Evolutionary conservation across 2,888 invertebrate genomes (phyloP).

Genomic region (Dyspetes luteomarginatus): DNA sequence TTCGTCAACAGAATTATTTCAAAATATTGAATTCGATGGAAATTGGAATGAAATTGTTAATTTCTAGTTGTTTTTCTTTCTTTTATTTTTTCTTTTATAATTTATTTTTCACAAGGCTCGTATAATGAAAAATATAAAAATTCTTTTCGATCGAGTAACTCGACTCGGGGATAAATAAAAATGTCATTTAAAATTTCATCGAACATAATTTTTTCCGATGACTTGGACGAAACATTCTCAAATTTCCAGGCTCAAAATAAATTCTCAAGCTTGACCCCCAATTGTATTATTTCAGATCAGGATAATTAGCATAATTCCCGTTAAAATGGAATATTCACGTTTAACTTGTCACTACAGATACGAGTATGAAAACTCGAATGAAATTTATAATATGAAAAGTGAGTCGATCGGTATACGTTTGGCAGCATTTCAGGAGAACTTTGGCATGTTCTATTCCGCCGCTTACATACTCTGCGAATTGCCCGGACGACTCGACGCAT

Average conservation of each 20-base stretch:
- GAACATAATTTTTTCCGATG: neutral
- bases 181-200: neutral
- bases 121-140: no score
- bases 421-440: constrained; percentile 66
- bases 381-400: constrained; percentile 33
- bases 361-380: neutral
- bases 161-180: neutral
- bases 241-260: no score
- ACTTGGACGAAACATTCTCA: neutral
- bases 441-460: constrained; percentile 67
- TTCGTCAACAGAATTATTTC: no score
- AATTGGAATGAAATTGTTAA: no score
- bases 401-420: constrained; percentile 59
- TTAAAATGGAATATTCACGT: constrained; percentile 29
- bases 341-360: constrained; percentile 69
- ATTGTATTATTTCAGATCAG: constrained; percentile 64
- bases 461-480: constrained; percentile 70
- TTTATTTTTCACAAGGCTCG: no score
- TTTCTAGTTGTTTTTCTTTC: no score
- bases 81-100: no score
- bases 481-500: constrained; percentile 47
- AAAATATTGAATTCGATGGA: no score
- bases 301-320: constrained; percentile 68
- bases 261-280: no score
- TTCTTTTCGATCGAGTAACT: no score